Conservation (phyloP, 1,140 invertebrate species). For the Cotesia typhae region DNA sequence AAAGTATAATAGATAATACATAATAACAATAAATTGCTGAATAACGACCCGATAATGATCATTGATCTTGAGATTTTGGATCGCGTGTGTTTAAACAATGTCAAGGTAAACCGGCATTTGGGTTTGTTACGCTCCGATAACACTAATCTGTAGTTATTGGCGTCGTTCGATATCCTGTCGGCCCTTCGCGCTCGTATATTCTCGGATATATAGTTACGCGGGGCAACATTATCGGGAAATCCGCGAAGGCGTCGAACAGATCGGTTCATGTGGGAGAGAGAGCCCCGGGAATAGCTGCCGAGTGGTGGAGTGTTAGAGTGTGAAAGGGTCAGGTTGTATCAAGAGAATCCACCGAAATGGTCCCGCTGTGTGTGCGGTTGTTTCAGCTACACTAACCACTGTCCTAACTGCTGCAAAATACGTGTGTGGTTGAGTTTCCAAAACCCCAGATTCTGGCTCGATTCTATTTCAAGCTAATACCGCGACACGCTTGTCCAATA, state of each 20-base stretch:
- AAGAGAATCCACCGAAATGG: slow-evolving; percentile 30
- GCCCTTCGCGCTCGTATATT: slow-evolving; percentile 33
- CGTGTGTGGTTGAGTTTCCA: slow-evolving; percentile 54
- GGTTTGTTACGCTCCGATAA: slow-evolving; percentile 60
- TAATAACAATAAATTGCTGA: not conserved
- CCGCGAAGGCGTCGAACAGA: slow-evolving; percentile 45
- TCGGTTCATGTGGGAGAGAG: slow-evolving; percentile 9
- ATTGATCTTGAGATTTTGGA: slow-evolving; percentile 13
- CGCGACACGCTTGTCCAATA: slow-evolving; percentile 22
- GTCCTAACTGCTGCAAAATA: slow-evolving; percentile 54
- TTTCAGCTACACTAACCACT: slow-evolving; percentile 33
- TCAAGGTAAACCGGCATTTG: slow-evolving; percentile 61
- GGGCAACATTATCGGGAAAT: slow-evolving; percentile 57
- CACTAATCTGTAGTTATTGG: slow-evolving; percentile 62
- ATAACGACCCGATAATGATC: not conserved
- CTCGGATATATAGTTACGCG: slow-evolving; percentile 32
- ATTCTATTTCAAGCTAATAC: slow-evolving; percentile 54
- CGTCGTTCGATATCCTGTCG: slow-evolving; percentile 47
- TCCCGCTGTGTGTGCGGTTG: slow-evolving; percentile 25
- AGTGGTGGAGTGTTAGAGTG: too few species aligned
- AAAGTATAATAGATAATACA: too few species aligned
- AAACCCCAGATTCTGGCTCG: slow-evolving; percentile 41
- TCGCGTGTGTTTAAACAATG: slow-evolving; percentile 50
- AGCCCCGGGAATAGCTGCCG: not conserved
- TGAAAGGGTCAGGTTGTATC: not conserved